Conservation (phyloP, 2,888 invertebrate species). For the Unio delphinus region DNA sequence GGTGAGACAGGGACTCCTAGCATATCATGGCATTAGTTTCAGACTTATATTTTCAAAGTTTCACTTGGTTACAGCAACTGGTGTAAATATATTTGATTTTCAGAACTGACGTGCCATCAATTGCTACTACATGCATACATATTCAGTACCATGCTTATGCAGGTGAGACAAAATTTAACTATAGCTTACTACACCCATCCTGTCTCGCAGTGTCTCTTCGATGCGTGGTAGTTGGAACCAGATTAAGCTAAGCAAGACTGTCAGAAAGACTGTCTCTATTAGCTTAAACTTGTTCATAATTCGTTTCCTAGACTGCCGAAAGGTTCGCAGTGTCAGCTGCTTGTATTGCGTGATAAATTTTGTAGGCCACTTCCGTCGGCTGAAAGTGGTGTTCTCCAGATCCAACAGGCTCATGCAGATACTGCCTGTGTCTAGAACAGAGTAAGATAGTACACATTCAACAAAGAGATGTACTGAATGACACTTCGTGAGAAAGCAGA, state of each 20-base stretch:
- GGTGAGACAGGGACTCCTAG: too few relatives aligned
- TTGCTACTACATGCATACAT: too few relatives aligned
- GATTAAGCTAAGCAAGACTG: slow-evolving; percentile 80
- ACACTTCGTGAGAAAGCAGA: too few relatives aligned
- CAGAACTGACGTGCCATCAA: too few relatives aligned
- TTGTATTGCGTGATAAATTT: slow-evolving; percentile 83
- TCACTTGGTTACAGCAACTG: too few relatives aligned
- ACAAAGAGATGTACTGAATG: too few relatives aligned
- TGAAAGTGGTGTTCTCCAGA: slow-evolving; percentile 4
- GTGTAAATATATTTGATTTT: too few relatives aligned
- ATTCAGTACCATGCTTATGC: too few relatives aligned
- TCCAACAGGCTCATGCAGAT: slow-evolving; percentile 28
- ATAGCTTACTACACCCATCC: slow-evolving; percentile 79
- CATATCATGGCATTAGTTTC: too few relatives aligned
- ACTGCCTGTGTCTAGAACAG: slow-evolving; percentile 19
- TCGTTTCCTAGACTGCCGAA: slow-evolving; percentile 77
- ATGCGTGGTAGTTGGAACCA: slow-evolving; percentile 85
- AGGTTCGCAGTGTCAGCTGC: slow-evolving; percentile 81
- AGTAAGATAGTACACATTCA: too few relatives aligned
- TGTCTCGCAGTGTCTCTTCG: slow-evolving; percentile 83
- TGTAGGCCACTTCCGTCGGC: slow-evolving; percentile 78
- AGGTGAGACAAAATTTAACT: not conserved
- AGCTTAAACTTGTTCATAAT: slow-evolving; percentile 83
- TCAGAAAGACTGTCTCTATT: slow-evolving; percentile 78
- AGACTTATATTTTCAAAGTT: too few relatives aligned